phyloP scores from a whole-genome alignment of 2,797 vertebrate species.

The Poecile montanus region DNA sequence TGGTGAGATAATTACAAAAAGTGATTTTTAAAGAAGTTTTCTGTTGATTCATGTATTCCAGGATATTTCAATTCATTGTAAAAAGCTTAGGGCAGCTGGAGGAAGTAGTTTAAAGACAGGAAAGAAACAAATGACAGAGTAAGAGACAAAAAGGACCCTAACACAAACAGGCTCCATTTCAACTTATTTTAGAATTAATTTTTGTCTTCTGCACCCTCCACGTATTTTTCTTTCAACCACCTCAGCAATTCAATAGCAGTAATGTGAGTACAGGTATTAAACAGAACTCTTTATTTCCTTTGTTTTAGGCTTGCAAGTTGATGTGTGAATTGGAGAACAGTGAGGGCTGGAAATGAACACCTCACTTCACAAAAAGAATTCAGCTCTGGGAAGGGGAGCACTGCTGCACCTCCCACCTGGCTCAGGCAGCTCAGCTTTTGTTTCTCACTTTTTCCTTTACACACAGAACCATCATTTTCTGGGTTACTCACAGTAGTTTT shows the following conservation, averaged over 20 bases:
- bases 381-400: not conserved
- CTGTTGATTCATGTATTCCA: not conserved
- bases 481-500: not conserved
- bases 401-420: not conserved
- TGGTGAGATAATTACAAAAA: not conserved
- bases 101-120: constrained; percentile 52
- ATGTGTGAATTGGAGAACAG: not conserved
- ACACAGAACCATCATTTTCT: not conserved
- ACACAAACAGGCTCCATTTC: not conserved
- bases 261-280: not conserved
- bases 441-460: not conserved
- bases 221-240: not conserved
- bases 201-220: not conserved
- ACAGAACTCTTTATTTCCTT: not conserved
- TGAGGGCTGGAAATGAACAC: not conserved
- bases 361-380: constrained; percentile 18
- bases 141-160: constrained; percentile 1
- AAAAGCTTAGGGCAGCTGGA: constrained; percentile 40
- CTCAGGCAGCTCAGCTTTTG: not conserved
- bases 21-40: not conserved
- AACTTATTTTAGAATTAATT: not conserved
- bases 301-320: not conserved
- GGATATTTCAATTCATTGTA: constrained; percentile 38
- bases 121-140: constrained; percentile 42
- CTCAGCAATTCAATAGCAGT: not conserved